These are phyloP conservation scores for Periophthalmodon schlosseri DNA, from an alignment of 2,113 vertebrate genomes.

Conservation along the genomic window DNA sequence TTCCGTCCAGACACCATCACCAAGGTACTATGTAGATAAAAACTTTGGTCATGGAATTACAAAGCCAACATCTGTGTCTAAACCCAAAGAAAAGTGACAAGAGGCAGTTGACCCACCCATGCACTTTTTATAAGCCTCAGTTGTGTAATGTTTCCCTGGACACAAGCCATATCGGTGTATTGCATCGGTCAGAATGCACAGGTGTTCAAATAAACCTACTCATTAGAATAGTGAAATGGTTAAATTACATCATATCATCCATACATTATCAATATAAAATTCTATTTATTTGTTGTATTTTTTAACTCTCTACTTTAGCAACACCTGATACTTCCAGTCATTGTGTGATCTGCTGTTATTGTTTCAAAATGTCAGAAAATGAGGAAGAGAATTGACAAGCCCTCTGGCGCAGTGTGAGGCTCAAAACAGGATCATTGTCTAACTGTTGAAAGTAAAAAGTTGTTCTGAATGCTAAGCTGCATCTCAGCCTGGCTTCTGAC, in stretches of 20 bases:
- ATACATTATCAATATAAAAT: not conserved
- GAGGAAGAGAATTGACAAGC: slow-evolving; percentile 10
- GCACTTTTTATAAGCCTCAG: slow-evolving; percentile 28
- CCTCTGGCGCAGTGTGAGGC: slow-evolving; percentile 55
- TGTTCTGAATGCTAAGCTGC: slow-evolving; percentile 94
- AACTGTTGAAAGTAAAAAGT: slow-evolving; percentile 88
- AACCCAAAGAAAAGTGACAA: slow-evolving; percentile 43
- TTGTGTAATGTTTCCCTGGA: slow-evolving; percentile 55
- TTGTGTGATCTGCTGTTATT: slow-evolving; percentile 11
- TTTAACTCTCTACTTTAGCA: not conserved
- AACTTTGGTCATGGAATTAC: slow-evolving; percentile 17
- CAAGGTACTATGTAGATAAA: slow-evolving; percentile 49
- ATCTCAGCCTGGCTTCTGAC: slow-evolving; percentile 98
- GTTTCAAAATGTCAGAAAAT: slow-evolving; percentile 24
- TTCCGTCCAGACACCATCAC: slow-evolving; percentile 35
- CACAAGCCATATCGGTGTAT: slow-evolving; percentile 25
- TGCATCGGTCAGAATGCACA: slow-evolving; percentile 53
- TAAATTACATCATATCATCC: not conserved
- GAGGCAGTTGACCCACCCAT: slow-evolving; percentile 65
- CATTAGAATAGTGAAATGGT: not conserved
- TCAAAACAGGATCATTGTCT: slow-evolving; percentile 88
- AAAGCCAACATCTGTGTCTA: slow-evolving; percentile 40
- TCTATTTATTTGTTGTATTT: not conserved
- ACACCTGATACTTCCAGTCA: not conserved
- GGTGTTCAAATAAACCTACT: slow-evolving; percentile 56